Evolutionary conservation across 2,797 vertebrate species (phyloP), one percentile per base, ranked within the genome.

Genomic region (Coregonus sp.): DNA sequence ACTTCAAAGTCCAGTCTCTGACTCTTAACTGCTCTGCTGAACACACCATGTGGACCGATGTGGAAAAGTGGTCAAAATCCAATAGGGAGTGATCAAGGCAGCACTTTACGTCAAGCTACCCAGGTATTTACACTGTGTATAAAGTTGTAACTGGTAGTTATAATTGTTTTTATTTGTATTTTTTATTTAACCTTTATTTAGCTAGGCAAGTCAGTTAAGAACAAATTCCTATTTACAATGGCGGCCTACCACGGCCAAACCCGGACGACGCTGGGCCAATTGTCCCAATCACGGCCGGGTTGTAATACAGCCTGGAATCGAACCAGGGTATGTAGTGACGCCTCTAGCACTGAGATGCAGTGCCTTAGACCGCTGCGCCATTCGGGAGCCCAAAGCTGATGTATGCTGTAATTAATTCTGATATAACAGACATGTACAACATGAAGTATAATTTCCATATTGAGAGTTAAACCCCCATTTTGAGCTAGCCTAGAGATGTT

Each of bases 1-100:
- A 69, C 67, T 68, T 37, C 1, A 68, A 68, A n/a, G 66, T 67
- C 12, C 25, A 33, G 12, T 4, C 67, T 37, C 67, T n/a, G 16
- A 4, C 66, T 16, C 14, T 33, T 35, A 35, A 80, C 35, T 76
- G 73, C 35, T 67, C 67, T 47, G 20, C 52, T 25, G 4, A 75
- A n/a, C 15, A 25, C n/a, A 16, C 75, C 29, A 67, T 52, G 59
- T 56, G 11, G 65, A 51, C 31, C 37, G 37, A 18, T 73, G 18
- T 70, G 59, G 9, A 70, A 73, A 77, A 3, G 4, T 59, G 33
- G 35, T 73, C 72, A 12, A 67, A 11, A 68, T 65, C 4, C 1
- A 6, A 33, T 76, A 35, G 31, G 29, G 63, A 33, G n/a, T n/a
- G 67, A 37, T 69, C 67, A 40, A 71, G 40, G 25, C 69, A 20